Percentiles rank a stretch among this genome's conserved stretches.
Conservation (phyloP, 1,140 invertebrate species). For the Stegodyphus mimosarum region DNA sequence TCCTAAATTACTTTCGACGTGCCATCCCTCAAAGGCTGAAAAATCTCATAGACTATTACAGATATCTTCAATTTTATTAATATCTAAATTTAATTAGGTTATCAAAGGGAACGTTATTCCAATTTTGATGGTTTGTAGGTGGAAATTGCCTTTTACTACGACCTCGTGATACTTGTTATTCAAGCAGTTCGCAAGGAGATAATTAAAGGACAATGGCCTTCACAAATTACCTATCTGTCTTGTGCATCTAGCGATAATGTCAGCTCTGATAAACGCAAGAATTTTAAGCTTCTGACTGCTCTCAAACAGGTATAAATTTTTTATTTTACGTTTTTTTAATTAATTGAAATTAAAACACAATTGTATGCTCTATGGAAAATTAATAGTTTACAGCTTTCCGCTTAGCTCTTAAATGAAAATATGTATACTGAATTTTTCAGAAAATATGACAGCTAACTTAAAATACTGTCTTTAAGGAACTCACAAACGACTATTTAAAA, state of each 20-base stretch:
- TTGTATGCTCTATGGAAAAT: not conserved
- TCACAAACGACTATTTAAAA: no score
- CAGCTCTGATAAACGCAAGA: slow-evolving; percentile 27
- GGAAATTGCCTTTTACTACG: slow-evolving; percentile 63
- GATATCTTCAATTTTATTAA: no score
- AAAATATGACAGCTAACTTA: no score
- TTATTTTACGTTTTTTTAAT: not conserved
- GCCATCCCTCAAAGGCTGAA: no score
- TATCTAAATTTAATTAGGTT: no score
- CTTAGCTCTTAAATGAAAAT: no score
- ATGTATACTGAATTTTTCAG: no score
- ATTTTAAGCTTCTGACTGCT: slow-evolving; percentile 38
- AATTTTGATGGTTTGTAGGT: slow-evolving; percentile 29
- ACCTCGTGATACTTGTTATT: slow-evolving; percentile 53
- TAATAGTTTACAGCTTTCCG: not conserved
- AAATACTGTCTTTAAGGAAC: no score
- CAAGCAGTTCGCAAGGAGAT: slow-evolving; percentile 38
- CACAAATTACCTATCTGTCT: slow-evolving; percentile 42
- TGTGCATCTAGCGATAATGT: slow-evolving; percentile 34
- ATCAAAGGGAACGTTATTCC: no score
- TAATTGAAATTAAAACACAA: no score
- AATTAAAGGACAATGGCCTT: slow-evolving; percentile 10
- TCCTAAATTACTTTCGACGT: no score
- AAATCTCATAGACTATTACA: no score
- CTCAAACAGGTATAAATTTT: slow-evolving; percentile 46